These are phyloP conservation scores for Microctonus aethiopoides DNA, from an alignment of 2,888 invertebrate genomes.

Conservation along the genomic window DNA sequence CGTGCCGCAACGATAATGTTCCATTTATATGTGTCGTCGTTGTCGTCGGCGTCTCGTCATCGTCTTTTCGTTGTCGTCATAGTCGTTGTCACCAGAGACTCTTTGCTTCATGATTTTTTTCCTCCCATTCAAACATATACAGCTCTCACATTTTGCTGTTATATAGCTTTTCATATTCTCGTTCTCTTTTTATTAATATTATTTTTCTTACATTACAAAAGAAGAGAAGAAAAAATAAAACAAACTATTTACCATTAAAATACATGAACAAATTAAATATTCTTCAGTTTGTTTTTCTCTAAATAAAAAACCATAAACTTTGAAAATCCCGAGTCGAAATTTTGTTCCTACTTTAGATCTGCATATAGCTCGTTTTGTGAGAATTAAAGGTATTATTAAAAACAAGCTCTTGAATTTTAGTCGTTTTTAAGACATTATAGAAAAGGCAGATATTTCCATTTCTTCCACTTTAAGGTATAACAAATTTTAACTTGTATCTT, in stretches of 20 bases:
- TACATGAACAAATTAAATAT: too few species aligned
- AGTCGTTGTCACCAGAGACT: neutral
- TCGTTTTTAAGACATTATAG: too few species aligned
- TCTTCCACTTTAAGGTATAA: too few species aligned
- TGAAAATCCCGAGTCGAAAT: too few species aligned
- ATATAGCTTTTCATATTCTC: neutral
- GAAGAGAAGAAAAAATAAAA: neutral
- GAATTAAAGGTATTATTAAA: too few species aligned
- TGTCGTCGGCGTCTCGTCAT: slow-evolving; percentile 7
- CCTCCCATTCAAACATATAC: neutral
- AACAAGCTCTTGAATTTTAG: too few species aligned
- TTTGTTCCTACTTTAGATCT: too few species aligned
- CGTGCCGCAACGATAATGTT: slow-evolving; percentile 39
- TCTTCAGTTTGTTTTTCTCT: too few species aligned
- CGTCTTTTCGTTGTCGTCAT: neutral
- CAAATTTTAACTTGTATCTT: too few species aligned
- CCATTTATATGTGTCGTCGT: slow-evolving; percentile 46
- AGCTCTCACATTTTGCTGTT: neutral
- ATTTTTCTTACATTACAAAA: neutral
- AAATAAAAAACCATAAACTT: too few species aligned
- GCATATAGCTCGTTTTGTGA: too few species aligned
- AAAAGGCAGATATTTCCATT: too few species aligned
- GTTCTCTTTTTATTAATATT: neutral
- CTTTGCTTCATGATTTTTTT: slow-evolving; percentile 13
- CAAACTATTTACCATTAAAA: neutral